Conservation (phyloP, 1,140 invertebrate genomes). For the Drosophila navojoa region DNA sequence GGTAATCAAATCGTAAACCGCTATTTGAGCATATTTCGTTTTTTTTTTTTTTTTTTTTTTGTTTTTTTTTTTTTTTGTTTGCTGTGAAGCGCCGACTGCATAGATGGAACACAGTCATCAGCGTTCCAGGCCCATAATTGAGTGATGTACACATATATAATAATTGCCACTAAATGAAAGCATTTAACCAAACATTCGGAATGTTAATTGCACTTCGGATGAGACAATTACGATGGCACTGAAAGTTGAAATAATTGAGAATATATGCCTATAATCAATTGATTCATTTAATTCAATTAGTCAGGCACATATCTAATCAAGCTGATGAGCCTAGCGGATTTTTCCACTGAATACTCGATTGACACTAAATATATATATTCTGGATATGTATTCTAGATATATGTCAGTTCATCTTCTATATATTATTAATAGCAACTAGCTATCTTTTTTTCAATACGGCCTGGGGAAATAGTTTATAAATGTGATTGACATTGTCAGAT, state of each 20-base stretch:
- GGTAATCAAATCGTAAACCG: slow-evolving; percentile 75
- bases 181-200: slow-evolving; percentile 25
- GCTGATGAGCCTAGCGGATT: too few relatives aligned
- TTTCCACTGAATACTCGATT: too few relatives aligned
- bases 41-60: slow-evolving; percentile 21
- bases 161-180: slow-evolving; percentile 36
- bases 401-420: too few relatives aligned
- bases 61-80: slow-evolving; percentile 31
- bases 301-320: too few relatives aligned
- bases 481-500: too few relatives aligned
- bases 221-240: too few relatives aligned
- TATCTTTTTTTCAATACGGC: too few relatives aligned
- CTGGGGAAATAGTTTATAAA: too few relatives aligned
- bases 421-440: too few relatives aligned
- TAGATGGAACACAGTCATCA: slow-evolving; percentile 56
- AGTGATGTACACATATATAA: neutral
- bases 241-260: neutral
- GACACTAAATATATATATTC: too few relatives aligned
- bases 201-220: slow-evolving; percentile 13
- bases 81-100: slow-evolving; percentile 28
- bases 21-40: slow-evolving; percentile 51
- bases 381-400: too few relatives aligned
- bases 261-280: neutral
- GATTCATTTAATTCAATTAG: too few relatives aligned
- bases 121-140: slow-evolving; percentile 25